Percentiles rank a stretch among this genome's conserved stretches.
These are phyloP conservation scores for Scelioninae gen. 1 DNA, from an alignment of 2,888 invertebrate species.

Conservation along the genomic window DNA sequence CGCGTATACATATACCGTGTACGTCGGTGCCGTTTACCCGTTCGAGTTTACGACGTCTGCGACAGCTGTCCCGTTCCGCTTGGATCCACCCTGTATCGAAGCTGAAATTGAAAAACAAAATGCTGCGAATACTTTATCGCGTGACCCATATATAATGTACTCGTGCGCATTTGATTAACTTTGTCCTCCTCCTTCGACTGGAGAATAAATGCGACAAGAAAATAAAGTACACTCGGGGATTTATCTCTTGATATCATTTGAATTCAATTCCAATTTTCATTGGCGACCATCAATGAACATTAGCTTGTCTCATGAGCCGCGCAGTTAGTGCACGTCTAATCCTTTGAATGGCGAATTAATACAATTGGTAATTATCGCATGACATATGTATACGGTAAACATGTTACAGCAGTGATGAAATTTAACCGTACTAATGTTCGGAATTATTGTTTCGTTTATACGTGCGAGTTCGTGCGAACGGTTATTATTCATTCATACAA, in stretches of 20 bases:
- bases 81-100: constrained; percentile 32
- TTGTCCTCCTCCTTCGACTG: too few species aligned
- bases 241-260: constrained; percentile 24
- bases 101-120: constrained; percentile 65
- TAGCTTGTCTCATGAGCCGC: constrained; percentile 30
- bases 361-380: constrained; percentile 60
- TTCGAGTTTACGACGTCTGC: constrained; percentile 68
- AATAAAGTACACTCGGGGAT: neutral
- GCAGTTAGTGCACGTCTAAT: constrained; percentile 37
- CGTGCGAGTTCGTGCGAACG: constrained; percentile 13
- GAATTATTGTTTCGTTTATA: constrained; percentile 47
- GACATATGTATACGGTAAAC: constrained; percentile 55
- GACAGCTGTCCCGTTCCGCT: constrained; percentile 64
- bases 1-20: constrained; percentile 45
- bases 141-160: constrained; percentile 44
- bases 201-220: too few species aligned
- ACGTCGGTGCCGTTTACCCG: constrained; percentile 61
- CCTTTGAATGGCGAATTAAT: constrained; percentile 56
- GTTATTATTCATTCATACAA: constrained; percentile 58
- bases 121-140: constrained; percentile 33
- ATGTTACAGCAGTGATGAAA: constrained; percentile 52
- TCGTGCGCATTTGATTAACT: constrained; percentile 37
- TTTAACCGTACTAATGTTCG: constrained; percentile 55
- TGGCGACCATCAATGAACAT: constrained; percentile 33
- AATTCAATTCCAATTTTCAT: constrained; percentile 46